Conservation (phyloP, 1,140 invertebrate species). For the Steinernema feltiae region DNA sequence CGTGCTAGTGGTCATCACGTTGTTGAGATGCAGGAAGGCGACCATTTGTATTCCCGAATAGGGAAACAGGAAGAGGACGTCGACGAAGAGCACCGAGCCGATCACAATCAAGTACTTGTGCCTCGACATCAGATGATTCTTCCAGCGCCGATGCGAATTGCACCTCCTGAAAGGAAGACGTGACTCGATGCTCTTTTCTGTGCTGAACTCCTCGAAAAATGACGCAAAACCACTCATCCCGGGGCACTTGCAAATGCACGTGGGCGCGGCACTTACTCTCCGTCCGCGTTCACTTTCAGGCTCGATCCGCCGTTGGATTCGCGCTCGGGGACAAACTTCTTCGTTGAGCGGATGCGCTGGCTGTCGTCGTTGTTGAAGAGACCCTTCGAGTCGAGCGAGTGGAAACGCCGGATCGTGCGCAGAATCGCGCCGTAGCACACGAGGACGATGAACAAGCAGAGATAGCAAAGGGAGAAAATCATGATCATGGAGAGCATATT, state of each 20-base stretch:
- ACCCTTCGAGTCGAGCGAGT: constrained; percentile 39
- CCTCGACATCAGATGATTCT: constrained; percentile 53
- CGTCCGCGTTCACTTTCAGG: constrained; percentile 20
- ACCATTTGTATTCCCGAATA: constrained; percentile 56
- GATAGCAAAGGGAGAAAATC: constrained; percentile 52
- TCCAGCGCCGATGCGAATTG: constrained; percentile 41
- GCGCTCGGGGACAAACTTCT: constrained; percentile 20
- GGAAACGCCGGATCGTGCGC: constrained; percentile 54
- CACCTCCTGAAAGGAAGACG: constrained; percentile 33
- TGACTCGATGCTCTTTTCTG: background rate
- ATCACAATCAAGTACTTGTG: constrained; percentile 58
- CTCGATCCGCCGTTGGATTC: constrained; percentile 7
- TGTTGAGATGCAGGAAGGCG: constrained; percentile 53
- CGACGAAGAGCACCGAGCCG: constrained; percentile 55
- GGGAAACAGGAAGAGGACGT: constrained; percentile 56
- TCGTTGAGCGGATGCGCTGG: constrained; percentile 31
- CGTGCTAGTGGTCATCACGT: constrained; percentile 46
- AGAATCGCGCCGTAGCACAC: constrained; percentile 55
- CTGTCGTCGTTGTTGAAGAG: constrained; percentile 43
- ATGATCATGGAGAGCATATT: constrained; percentile 32
- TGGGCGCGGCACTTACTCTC: constrained; percentile 11
- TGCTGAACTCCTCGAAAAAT: background rate
- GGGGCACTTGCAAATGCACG: too few relatives aligned
- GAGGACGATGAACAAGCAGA: constrained; percentile 45
- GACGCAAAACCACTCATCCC: too few relatives aligned